phyloP scores from a whole-genome alignment of 2,797 vertebrate genomes.

The Florisuga fusca region DNA sequence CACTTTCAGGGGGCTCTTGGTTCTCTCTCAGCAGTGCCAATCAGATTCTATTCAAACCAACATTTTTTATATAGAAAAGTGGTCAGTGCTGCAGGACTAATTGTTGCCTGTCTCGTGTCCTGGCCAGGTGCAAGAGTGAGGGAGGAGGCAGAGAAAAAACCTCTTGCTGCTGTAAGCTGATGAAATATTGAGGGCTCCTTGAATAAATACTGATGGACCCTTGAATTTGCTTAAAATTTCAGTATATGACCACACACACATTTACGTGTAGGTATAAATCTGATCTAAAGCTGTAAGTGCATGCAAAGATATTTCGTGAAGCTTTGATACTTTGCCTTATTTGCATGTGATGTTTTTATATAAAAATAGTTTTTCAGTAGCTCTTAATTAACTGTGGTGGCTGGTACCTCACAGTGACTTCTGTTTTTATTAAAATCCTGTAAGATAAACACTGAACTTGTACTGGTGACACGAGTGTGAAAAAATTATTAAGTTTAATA shows the following conservation, averaged over 20 bases:
- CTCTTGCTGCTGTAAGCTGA: neutral
- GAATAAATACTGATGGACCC: neutral
- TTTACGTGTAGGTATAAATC: neutral
- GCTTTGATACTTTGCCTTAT: neutral
- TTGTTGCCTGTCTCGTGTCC: neutral
- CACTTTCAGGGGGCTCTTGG: neutral
- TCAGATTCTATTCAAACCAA: conserved; percentile 33
- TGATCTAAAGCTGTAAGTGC: neutral
- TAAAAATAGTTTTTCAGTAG: neutral
- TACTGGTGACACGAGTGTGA: neutral
- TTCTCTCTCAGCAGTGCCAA: conserved; percentile 17
- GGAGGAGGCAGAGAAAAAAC: neutral
- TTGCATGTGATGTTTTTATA: neutral
- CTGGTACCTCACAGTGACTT: neutral
- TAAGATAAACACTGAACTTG: conserved; percentile 1
- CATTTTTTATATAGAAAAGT: neutral
- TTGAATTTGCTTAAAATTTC: neutral
- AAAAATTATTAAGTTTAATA: conserved; percentile 2
- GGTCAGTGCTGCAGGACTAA: neutral
- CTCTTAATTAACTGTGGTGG: neutral
- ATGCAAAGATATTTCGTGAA: neutral
- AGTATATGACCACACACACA: neutral
- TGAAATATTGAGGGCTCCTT: neutral
- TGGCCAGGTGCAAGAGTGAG: neutral
- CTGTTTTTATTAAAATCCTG: neutral